Conservation (phyloP, 2,888 invertebrate genomes). For the Ethmia dodecea region DNA sequence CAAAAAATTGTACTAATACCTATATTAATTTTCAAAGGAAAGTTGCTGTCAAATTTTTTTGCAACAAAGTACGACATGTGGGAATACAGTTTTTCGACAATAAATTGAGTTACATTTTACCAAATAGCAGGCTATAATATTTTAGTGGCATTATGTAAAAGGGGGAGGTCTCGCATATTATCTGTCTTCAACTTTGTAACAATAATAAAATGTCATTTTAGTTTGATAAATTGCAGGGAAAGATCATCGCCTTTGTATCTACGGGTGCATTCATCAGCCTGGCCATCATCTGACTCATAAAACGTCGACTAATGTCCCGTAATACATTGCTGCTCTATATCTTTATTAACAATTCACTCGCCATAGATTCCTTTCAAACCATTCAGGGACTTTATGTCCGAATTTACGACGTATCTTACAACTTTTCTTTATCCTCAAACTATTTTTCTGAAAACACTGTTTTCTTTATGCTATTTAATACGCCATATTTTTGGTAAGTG, state of each 20-base stretch:
- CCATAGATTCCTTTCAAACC: conserved; percentile 63
- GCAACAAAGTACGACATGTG: too few species aligned
- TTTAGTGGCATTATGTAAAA: too few species aligned
- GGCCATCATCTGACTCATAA: conserved; percentile 56
- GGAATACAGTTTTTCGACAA: too few species aligned
- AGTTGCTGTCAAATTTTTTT: too few species aligned
- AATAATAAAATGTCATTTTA: conserved; percentile 13
- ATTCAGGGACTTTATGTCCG: conserved; percentile 69
- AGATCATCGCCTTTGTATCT: conserved; percentile 17
- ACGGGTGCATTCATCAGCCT: conserved; percentile 16
- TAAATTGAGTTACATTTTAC: too few species aligned
- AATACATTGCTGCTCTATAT: conserved; percentile 71
- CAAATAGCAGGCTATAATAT: too few species aligned
- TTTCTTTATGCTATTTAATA: conserved; percentile 73
- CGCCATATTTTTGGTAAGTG: conserved; percentile 71
- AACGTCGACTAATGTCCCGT: conserved; percentile 68
- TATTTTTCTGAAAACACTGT: conserved; percentile 74
- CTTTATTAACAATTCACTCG: conserved; percentile 73
- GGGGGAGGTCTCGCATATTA: conserved; percentile 1
- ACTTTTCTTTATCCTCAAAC: conserved; percentile 66
- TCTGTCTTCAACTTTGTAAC: conserved; percentile 9
- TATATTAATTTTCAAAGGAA: too few species aligned
- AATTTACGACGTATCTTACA: conserved; percentile 68
- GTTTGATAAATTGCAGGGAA: conserved; percentile 43
- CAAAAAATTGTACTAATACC: too few species aligned